Base-by-base conservation (phyloP, 2,797 vertebrate species). In the Lophius americanus region DNA sequence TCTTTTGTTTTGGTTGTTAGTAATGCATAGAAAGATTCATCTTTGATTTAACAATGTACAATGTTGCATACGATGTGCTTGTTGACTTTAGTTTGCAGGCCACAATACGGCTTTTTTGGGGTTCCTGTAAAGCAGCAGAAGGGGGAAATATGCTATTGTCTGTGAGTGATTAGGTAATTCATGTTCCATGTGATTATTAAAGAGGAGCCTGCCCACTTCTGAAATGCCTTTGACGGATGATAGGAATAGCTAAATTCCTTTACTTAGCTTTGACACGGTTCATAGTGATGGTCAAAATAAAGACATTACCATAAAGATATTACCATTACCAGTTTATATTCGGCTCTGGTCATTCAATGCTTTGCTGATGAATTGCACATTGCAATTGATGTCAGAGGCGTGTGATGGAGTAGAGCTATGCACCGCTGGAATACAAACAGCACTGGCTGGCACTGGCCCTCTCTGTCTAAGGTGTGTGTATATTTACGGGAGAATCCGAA, bases 161-260 rank as follows among this genome's bases (percentile, higher is more conserved):
- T 91, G 92, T 76, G 69, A 89, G 84, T 87, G 86, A 91, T 92
- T 91, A 87, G 73, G 60, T 78, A 57, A 69, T 69, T 88, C 59
- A 56, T 83, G 76, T 82, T 85, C 60, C 79, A 90, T 91, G 79
- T 83, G 81, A 90, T 81, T 75, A 73, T 81, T 83, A 86, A 87
- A 86, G 77, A 78, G 70, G 74, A 88, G 81, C 76, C 84, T 88
- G 83, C 76, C 85, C 81, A 83, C 73, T 83, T 88, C 86, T 89
- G 68, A 91, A 65, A 85, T 64, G 39, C 56, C 82, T 90, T 91
- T 91, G 89, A 91, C 89, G 90, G 83, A 89, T 62, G 79, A 91
- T 91, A 90, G 74, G 74, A 84, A 88, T 44, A 60, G 78, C 75
- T 76, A 67, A 76, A 89, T 87, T 72, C 75, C 61, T 80, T 74